These are phyloP conservation scores for Oceanites oceanicus DNA, from an alignment of 2,113 vertebrate genomes.

Conservation along the genomic window DNA sequence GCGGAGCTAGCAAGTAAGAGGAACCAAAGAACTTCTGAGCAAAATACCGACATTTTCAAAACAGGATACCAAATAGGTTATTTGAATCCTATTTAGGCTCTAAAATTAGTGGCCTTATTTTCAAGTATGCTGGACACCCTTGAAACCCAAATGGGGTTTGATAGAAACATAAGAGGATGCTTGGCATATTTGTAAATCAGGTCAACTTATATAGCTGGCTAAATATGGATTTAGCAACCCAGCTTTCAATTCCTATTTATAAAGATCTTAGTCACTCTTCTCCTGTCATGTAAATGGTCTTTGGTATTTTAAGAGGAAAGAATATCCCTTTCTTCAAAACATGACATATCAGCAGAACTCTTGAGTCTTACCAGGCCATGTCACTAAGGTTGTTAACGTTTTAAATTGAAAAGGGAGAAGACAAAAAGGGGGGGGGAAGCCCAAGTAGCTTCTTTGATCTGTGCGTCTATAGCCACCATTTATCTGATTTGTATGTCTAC, in stretches of 20 bases:
- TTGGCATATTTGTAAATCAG: not conserved
- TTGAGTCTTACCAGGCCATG: not conserved
- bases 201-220: not conserved
- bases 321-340: not conserved
- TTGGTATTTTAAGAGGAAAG: not conserved
- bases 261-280: not conserved
- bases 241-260: not conserved
- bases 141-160: not conserved
- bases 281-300: not conserved
- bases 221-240: not conserved
- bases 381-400: not conserved
- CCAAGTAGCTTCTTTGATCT: not conserved
- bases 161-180: not conserved
- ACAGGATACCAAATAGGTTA: not conserved
- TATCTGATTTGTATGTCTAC: not conserved
- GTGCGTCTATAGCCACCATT: not conserved
- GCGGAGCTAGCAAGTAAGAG: not conserved
- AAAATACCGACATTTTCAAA: not conserved
- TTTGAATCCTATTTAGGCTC: not conserved
- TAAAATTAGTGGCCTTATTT: not conserved
- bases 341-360: not conserved
- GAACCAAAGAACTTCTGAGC: not conserved
- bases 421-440: too few relatives aligned
- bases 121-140: not conserved
- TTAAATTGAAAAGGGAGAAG: not conserved